Percentiles rank a stretch among this genome's conserved stretches.
Conservation (phyloP, 2,888 invertebrate species). For the Lithodes maja region DNA sequence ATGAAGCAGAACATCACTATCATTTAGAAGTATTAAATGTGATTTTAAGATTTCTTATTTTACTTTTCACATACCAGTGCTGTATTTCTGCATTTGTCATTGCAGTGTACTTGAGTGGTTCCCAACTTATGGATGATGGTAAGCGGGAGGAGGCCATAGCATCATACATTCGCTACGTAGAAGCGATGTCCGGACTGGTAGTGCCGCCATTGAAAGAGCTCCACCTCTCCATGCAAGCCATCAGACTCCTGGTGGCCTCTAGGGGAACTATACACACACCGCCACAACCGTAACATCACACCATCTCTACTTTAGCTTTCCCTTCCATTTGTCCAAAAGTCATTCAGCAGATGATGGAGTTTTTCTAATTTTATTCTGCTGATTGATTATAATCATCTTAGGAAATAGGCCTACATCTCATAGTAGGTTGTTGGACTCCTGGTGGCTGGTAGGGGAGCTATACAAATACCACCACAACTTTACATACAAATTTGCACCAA, state of each 20-base stretch:
- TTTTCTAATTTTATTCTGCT: no score
- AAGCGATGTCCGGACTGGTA: not conserved
- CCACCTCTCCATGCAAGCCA: conserved; percentile 60
- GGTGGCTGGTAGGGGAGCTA: no score
- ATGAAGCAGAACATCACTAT: not conserved
- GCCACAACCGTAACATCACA: not conserved
- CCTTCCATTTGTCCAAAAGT: no score
- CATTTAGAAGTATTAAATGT: not conserved
- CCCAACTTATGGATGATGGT: conserved; percentile 47
- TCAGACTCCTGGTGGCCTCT: conserved; percentile 62
- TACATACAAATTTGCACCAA: no score
- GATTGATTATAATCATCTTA: no score
- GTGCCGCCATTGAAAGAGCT: conserved; percentile 57
- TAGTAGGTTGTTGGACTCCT: no score
- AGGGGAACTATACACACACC: conserved; percentile 54
- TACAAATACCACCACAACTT: no score
- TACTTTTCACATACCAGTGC: not conserved
- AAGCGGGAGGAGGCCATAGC: conserved; percentile 58
- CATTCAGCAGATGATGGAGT: no score
- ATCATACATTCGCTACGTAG: conserved; percentile 34
- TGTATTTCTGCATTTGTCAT: not conserved
- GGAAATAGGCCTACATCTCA: no score
- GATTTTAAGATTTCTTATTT: not conserved
- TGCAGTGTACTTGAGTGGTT: conserved; percentile 33
- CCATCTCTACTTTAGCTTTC: not conserved